Conservation (phyloP, 2,113 vertebrate genomes). For the Ammodytes dubius region DNA sequence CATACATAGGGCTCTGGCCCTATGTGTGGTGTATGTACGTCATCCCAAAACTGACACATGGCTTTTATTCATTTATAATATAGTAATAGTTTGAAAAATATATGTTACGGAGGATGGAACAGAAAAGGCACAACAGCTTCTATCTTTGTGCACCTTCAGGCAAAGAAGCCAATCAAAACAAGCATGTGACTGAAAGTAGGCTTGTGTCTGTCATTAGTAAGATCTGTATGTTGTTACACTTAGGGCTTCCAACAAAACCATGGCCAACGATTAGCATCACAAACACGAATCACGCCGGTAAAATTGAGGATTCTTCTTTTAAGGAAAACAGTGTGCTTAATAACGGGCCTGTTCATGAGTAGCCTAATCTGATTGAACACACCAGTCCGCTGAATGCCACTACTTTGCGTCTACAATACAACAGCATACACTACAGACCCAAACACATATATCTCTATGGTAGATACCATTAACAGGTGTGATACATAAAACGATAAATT, state of each 20-base stretch:
- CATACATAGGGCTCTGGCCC: too few species aligned
- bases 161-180: conserved; percentile 19
- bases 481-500: conserved; percentile 26
- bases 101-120: background rate
- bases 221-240: background rate
- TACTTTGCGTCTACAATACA: conserved; percentile 43
- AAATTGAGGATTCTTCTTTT: background rate
- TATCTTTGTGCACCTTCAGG: background rate
- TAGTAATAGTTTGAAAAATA: background rate
- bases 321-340: conserved; percentile 27
- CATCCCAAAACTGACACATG: conserved; percentile 8
- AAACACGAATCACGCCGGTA: background rate
- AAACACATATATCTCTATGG: conserved; percentile 20
- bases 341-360: conserved; percentile 60
- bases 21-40: too few species aligned
- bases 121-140: background rate
- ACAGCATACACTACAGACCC: background rate
- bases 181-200: background rate
- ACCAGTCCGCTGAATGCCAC: conserved; percentile 34
- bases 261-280: background rate
- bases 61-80: background rate
- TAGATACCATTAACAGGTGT: background rate
- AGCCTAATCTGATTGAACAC: conserved; percentile 43
- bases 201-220: background rate
- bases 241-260: background rate